Base-by-base conservation (phyloP, 2,797 vertebrate species). In the Danio tinwini region DNA sequence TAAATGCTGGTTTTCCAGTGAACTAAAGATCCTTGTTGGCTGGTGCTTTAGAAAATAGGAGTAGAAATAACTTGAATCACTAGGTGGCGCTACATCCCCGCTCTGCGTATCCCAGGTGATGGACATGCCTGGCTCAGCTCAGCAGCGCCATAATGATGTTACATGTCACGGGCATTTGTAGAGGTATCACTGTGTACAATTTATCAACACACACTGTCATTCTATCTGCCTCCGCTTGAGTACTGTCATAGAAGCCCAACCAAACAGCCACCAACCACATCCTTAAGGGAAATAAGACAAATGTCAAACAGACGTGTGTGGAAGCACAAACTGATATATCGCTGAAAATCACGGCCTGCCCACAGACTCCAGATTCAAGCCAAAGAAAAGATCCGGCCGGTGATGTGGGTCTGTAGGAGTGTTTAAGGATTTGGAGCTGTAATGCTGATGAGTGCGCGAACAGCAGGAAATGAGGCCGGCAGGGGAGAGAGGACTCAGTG, bases 21-120 rank as follows among this genome's bases (percentile, higher is more conserved):
- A 75, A 76, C 67, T 29, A 29, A 45, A 62, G 45, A 55, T 71
- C 55, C 44, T 50, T 42, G 17, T 42, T 61, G 40, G 12, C 45
- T 29, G 29, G 7, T 12, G 14, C 9, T 42, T 69, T 75, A 16
- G 45, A 63, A 42, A 64, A 52, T 37, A 16, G 3, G 13, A 13
- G 19, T 45, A 19, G 2, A 37, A 16, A 50, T 16, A 8, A 4
- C 6, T 14, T 19, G 62, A 45, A n/a, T 58, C 87, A 84, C 82
- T 42, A 85, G 85, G 83, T 82, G 85, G 85, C 81, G 61, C 76
- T 86, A 81, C 72, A 17, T 62, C 49, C 78, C 76, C 56, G 50
- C 50, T 56, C 37, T 81, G 67, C 11, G 5, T 19, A 44, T 47
- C 10, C 21, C 17, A 16, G 44, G 44, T 69, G 53, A 74, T 68